Base-by-base conservation (phyloP, 1,140 invertebrate genomes). In the Drosophila elegans region DNA sequence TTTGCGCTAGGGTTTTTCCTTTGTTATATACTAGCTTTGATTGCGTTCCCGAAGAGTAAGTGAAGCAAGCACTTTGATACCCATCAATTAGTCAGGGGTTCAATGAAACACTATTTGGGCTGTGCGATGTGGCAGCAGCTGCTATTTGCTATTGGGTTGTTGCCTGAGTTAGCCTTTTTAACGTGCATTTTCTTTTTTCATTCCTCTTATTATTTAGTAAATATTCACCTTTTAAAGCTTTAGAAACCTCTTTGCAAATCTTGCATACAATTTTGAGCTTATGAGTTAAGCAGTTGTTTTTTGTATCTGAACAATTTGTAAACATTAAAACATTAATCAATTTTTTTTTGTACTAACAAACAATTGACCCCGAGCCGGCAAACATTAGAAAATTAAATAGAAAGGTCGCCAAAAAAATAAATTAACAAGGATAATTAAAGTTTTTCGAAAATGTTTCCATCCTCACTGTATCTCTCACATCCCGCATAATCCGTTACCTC, bases 11-110 rank as follows among this genome's bases (percentile, higher is more conserved):
- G 46, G 64, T 34, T 64, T 68, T 68, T 55, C 68, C 67, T 57
- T 71, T 71, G 66, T 71, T 71, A 71, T 71, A 41, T 71, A 71
- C 68, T 71, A 71, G 66, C 68, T 71, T 27, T 71, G 68, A 56
- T 71, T 71, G 36, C 29, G 62, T 64, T 39, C 57, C 16, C 16
- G 16, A 21, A 21, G 44, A 63, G 36, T 36, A 34, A 32, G 12
- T 16, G 29, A 66, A 49, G 66, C 66, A 41, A 39, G 64, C 64
- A 49, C 38, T 49, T 41, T 56, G 67, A 41, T 71, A 71, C 67
- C 64, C 29, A 34, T 49, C 21, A 36, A 59, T 59, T 13, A 59
- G 56, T 59, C 32, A 38, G n/a, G 44, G 44, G 16, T 48, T 34
- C 21, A 32, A 21, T n/a, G 12, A 13, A 38, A 34, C 16, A 7